Evolutionary conservation across 2,113 vertebrate genomes (phyloP).

Genomic region (Halichoerus grypus): DNA sequence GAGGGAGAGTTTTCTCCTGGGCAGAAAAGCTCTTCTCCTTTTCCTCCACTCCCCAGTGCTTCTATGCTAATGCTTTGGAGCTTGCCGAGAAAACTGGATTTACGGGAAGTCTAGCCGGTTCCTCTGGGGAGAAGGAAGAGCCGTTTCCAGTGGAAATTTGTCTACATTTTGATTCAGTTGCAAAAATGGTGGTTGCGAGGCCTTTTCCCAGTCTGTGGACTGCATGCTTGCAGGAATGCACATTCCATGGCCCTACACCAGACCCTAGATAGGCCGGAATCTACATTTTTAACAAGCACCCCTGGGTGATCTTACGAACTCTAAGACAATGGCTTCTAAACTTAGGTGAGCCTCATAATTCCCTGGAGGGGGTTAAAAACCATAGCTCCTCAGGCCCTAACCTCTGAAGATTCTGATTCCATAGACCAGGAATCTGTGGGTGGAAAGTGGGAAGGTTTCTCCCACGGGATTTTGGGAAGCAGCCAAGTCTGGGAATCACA

Average conservation of each 20-base stretch:
- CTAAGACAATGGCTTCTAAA: neutral
- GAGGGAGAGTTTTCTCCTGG: neutral
- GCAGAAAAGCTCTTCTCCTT: neutral
- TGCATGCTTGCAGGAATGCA: neutral
- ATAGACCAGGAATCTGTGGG: neutral
- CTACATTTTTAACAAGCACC: neutral
- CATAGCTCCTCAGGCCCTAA: neutral
- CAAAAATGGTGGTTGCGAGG: neutral
- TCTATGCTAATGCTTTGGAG: slow-evolving; percentile 61
- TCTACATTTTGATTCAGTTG: slow-evolving; percentile 37
- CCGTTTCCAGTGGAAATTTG: neutral
- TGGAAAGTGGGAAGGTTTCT: slow-evolving; percentile 19
- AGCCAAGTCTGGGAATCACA: neutral
- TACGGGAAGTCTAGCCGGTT: slow-evolving; percentile 38
- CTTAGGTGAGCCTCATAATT: neutral
- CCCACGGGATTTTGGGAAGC: neutral
- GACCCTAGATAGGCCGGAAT: neutral
- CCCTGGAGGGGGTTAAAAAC: neutral
- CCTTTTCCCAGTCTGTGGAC: neutral
- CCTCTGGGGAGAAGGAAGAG: slow-evolving; percentile 56
- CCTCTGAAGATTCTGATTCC: neutral
- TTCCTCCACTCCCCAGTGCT: neutral
- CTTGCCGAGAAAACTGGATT: slow-evolving; percentile 35
- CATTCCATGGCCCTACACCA: neutral
- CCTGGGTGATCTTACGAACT: neutral